These are phyloP conservation scores for Thunnus maccoyii DNA, from an alignment of 2,113 vertebrate genomes.

Conservation along the genomic window DNA sequence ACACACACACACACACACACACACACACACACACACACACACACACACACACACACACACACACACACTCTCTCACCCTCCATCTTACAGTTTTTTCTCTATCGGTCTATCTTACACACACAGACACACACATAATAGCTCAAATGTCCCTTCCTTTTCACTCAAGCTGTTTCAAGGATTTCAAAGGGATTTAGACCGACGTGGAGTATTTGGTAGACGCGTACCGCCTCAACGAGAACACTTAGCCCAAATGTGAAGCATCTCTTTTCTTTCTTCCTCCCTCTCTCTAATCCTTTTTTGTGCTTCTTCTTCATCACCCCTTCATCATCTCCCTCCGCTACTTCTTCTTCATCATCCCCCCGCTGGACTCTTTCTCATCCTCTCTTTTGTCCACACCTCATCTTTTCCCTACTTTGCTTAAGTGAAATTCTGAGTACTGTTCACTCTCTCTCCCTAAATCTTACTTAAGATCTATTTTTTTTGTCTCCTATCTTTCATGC, in stretches of 20 bases:
- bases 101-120: slow-evolving; percentile 1
- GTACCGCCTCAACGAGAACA: slow-evolving; percentile 47
- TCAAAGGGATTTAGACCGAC: slow-evolving; percentile 60
- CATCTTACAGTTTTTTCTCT: not conserved
- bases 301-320: slow-evolving; percentile 6
- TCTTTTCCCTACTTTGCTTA: slow-evolving; percentile 39
- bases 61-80: not conserved
- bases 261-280: slow-evolving; percentile 10
- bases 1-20: not conserved
- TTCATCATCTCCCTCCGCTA: slow-evolving; percentile 10
- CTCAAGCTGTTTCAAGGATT: slow-evolving; percentile 55
- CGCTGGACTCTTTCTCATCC: not conserved
- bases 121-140: slow-evolving; percentile 11
- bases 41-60: not conserved
- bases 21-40: not conserved
- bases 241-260: slow-evolving; percentile 44
- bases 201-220: slow-evolving; percentile 44
- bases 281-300: slow-evolving; percentile 12
- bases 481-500: not conserved
- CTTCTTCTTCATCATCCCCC: not conserved
- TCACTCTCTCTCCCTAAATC: slow-evolving; percentile 25
- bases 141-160: slow-evolving; percentile 18
- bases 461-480: slow-evolving; percentile 29
- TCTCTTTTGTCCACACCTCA: slow-evolving; percentile 31
- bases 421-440: slow-evolving; percentile 56